Base-by-base conservation (phyloP, 2,113 vertebrate species). In the Collichthys lucidus region DNA sequence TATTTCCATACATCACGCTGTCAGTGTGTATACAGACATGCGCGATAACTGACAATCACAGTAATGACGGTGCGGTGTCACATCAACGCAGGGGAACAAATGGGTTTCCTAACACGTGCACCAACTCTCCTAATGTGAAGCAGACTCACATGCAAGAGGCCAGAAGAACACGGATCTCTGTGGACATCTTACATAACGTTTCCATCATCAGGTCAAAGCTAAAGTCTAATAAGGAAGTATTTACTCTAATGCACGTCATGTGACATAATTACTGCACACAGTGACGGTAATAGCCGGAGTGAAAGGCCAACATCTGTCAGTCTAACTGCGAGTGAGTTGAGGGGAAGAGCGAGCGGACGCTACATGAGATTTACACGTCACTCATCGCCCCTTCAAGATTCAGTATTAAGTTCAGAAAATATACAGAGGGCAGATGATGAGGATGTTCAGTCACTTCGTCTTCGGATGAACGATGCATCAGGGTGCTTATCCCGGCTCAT, bases 401-500 rank as follows among this genome's bases (percentile, higher is more conserved):
- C n/a, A 40, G 31, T 0, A 40, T 79, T 59, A 5, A 60, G 24
- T 9, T 46, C 12, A 73, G 31, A 73, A 53, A 71, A 65, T 52
- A 24, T 14, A 65, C 46, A 29, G 12, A 42, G 53, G 17, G 7
- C 44, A 42, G 42, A 76, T 70, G 19, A 82, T 61, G 50, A 69
- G 10, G 14, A 19, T 10, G n/a, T 42, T 66, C 31, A 19, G 22
- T 40, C 15, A 4, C n/a, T n/a, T n/a, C 17, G 59, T 46, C 40
- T 75, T 65, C 47, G 40, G 24, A 62, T 29, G 35, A 77, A 61
- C n/a, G 44, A 57, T 77, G 74, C 68, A 49, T 22, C 44, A 14
- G 76, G 40, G 35, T 53, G 50, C 73, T 92, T 72, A 82, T 84
- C 83, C 83, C 68, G 26, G 76, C 85, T 90, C 83, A 82, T 68